Conservation (phyloP, 2,888 invertebrate genomes). For the Sinhomidia bicolor region DNA sequence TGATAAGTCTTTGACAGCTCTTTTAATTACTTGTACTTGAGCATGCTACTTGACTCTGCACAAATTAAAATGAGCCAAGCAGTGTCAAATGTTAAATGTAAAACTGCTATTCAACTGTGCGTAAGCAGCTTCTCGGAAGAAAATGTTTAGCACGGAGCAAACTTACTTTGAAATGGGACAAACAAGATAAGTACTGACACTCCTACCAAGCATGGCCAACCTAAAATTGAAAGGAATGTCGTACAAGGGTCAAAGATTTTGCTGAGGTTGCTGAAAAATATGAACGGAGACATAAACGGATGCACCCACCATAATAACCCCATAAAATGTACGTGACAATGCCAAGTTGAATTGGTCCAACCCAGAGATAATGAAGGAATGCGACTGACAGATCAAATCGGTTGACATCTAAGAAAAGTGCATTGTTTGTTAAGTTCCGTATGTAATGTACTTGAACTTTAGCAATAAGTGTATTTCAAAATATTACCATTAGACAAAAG, state of each 20-base stretch:
- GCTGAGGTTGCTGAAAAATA: constrained; percentile 80
- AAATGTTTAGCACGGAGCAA: not conserved
- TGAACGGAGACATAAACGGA: constrained; percentile 83
- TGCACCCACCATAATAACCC: constrained; percentile 85
- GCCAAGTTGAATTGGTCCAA: constrained; percentile 91
- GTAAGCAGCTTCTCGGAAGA: not conserved
- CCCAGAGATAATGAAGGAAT: constrained; percentile 82
- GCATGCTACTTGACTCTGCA: not conserved
- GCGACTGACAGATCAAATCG: constrained; percentile 64
- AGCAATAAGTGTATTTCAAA: too few species aligned
- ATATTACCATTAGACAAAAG: constrained; percentile 88
- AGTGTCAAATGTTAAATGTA: not conserved
- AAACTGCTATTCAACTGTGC: not conserved
- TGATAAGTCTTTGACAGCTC: not conserved
- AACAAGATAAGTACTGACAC: constrained; percentile 90
- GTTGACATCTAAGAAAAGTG: constrained; percentile 68
- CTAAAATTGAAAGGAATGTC: not conserved
- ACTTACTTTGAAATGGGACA: constrained; percentile 90
- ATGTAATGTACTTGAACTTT: too few species aligned
- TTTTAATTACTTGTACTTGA: not conserved
- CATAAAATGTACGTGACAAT: constrained; percentile 92
- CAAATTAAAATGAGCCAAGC: not conserved
- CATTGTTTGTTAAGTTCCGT: not conserved
- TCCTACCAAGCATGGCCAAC: constrained; percentile 84
- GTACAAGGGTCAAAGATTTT: too few species aligned